Conservation (phyloP, 2,113 vertebrate genomes). For the Gnathonemus echidnorhynchus region DNA sequence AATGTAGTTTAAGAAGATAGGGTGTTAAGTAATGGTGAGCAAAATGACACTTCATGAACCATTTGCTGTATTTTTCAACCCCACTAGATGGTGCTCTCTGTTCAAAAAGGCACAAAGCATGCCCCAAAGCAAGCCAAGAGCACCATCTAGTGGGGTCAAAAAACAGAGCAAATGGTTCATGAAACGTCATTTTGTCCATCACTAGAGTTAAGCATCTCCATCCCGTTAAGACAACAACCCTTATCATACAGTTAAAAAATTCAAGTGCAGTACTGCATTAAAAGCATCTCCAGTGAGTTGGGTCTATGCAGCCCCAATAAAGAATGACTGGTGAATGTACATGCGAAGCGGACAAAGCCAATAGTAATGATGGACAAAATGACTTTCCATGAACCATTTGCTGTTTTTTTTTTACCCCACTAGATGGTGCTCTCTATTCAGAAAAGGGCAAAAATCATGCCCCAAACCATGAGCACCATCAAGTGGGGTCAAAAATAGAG, state of each 20-base stretch:
- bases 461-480: not conserved
- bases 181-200: not conserved
- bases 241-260: not conserved
- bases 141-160: not conserved
- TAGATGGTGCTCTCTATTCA: not conserved
- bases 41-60: not conserved
- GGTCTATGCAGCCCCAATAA: not conserved
- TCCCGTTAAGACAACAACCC: not conserved
- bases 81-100: not conserved
- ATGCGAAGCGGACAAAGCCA: not conserved
- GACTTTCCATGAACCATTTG: not conserved
- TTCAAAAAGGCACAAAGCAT: not conserved
- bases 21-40: not conserved
- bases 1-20: not conserved
- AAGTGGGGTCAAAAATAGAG: not conserved
- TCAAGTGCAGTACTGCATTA: not conserved
- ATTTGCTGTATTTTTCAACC: not conserved
- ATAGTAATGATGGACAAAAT: not conserved
- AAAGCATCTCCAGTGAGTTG: not conserved
- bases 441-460: not conserved
- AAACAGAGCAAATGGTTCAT: not conserved
- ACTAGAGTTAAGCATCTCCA: not conserved
- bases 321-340: not conserved
- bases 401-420: not conserved
- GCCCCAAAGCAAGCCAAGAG: not conserved